Evolutionary conservation across 2,888 invertebrate genomes (phyloP).

Genomic region (Meteorus colon): DNA sequence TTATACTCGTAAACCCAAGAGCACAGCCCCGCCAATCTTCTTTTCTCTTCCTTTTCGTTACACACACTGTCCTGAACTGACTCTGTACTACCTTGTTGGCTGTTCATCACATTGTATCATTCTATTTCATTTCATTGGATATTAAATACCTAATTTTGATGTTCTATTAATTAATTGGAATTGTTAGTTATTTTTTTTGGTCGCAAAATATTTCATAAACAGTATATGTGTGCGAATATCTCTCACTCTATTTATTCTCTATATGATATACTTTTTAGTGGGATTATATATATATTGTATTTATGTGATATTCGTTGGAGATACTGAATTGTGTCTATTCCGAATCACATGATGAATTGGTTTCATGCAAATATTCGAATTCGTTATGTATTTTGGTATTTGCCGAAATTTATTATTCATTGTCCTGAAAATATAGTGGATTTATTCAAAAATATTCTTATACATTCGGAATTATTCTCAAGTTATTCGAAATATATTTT

Average conservation of each 20-base stretch:
- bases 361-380: no score
- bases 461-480: no score
- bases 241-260: background rate
- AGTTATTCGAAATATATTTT: no score
- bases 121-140: slow-evolving; percentile 35
- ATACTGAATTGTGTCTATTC: no score
- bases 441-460: no score
- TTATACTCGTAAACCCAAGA: slow-evolving; percentile 60
- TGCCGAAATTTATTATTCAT: no score
- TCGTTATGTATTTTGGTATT: no score
- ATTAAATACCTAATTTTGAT: slow-evolving; percentile 44
- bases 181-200: slow-evolving; percentile 11
- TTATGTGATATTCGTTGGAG: no score
- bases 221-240: slow-evolving; percentile 35
- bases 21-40: slow-evolving; percentile 6
- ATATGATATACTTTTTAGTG: background rate
- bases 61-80: slow-evolving; percentile 44
- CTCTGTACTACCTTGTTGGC: slow-evolving; percentile 47
- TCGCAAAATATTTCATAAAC: slow-evolving; percentile 30
- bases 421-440: no score
- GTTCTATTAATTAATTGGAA: slow-evolving; percentile 43
- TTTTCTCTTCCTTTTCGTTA: slow-evolving; percentile 1
- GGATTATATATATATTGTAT: no score
- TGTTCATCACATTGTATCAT: slow-evolving; percentile 21
- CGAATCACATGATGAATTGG: no score